phyloP scores from a whole-genome alignment of 2,113 vertebrate species.

The Vombatus ursinus region DNA sequence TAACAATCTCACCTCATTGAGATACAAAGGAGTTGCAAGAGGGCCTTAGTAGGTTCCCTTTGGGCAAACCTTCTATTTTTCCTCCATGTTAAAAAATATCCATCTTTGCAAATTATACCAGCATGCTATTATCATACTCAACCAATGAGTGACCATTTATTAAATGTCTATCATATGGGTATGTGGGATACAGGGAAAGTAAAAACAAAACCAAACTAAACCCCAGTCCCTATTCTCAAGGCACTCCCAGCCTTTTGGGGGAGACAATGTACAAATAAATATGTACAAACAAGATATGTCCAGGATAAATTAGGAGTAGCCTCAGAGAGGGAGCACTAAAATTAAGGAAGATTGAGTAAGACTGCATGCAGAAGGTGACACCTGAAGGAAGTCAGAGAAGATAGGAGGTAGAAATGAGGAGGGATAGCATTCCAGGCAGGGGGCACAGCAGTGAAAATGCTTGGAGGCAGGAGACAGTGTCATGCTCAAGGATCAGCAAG shows the following conservation, averaged over 20 bases:
- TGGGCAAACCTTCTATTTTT: neutral
- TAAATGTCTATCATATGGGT: neutral
- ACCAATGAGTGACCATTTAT: neutral
- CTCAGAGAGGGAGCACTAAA: neutral
- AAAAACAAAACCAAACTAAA: neutral
- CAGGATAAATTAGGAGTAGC: neutral
- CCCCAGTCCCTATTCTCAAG: neutral
- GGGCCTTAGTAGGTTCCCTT: neutral
- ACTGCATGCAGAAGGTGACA: neutral
- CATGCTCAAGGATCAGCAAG: neutral
- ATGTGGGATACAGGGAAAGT: neutral
- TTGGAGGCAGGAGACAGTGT: neutral
- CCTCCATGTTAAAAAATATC: neutral
- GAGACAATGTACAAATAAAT: neutral
- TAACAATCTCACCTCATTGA: neutral
- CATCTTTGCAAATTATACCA: neutral
- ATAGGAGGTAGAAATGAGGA: neutral
- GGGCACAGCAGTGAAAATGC: neutral
- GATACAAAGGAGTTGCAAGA: neutral
- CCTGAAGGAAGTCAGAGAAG: neutral
- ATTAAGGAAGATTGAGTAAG: neutral
- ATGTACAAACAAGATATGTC: neutral
- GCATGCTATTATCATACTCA: neutral
- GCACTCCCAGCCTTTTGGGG: neutral
- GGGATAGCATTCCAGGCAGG: neutral